These are phyloP conservation scores for Drosophila anomelani DNA, from an alignment of 2,888 invertebrate genomes.

Conservation along the genomic window DNA sequence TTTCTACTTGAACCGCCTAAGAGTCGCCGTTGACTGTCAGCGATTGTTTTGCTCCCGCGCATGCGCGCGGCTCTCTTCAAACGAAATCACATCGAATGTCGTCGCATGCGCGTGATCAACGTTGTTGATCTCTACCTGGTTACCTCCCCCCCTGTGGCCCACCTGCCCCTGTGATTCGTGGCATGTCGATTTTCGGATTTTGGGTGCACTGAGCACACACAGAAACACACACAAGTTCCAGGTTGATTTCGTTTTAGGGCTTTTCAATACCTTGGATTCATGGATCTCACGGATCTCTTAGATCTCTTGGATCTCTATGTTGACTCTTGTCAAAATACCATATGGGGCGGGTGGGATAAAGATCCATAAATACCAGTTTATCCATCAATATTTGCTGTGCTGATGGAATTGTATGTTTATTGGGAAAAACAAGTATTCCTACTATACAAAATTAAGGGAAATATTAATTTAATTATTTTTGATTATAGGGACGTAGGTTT, in stretches of 20 bases:
- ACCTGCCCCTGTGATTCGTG: conserved; percentile 15
- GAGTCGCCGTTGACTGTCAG: conserved; percentile 54
- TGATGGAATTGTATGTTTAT: conserved; percentile 1
- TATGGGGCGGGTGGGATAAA: conserved; percentile 33
- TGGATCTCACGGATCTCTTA: conserved; percentile 37
- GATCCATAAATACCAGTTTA: background rate
- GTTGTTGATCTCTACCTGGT: conserved; percentile 75
- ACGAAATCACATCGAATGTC: conserved; percentile 81
- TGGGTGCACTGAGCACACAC: conserved; percentile 55
- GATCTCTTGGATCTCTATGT: too few species aligned
- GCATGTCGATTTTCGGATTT: conserved; percentile 48
- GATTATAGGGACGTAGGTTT: too few species aligned
- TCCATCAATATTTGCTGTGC: conserved; percentile 1
- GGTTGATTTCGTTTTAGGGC: conserved; percentile 76
- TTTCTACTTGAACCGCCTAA: conserved; percentile 27
- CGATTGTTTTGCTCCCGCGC: conserved; percentile 81
- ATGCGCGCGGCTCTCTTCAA: conserved; percentile 78
- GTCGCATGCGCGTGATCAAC: conserved; percentile 81
- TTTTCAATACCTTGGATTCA: conserved; percentile 62
- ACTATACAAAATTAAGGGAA: too few species aligned
- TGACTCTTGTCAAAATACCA: conserved; percentile 59
- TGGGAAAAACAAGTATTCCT: background rate
- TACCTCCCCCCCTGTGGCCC: conserved; percentile 6
- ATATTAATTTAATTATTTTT: too few species aligned
- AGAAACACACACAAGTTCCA: conserved; percentile 19